A percentile compares a stretch with the other conserved stretches of the same genome.
Evolutionary conservation across 2,113 vertebrate genomes (phyloP).

Genomic region (Hypanus sabinus): DNA sequence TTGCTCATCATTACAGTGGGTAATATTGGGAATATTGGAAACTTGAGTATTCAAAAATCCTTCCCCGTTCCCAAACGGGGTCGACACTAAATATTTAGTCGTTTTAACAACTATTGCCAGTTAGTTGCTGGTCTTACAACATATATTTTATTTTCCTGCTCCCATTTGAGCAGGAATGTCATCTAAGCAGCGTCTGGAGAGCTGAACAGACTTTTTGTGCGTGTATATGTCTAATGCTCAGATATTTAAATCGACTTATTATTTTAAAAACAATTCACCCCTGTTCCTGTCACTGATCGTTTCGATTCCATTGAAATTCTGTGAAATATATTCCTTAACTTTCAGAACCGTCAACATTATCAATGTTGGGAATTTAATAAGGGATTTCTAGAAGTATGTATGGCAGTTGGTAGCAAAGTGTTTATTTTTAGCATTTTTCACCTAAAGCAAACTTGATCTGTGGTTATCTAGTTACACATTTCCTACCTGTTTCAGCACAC

Average conservation of each 20-base stretch:
- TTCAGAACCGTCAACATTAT: not conserved
- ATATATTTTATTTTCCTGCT: not conserved
- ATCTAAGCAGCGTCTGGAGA: too few species aligned
- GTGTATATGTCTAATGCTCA: not conserved
- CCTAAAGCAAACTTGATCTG: not conserved
- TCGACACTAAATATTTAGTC: not conserved
- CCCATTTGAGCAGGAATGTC: not conserved
- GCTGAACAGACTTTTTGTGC: too few species aligned
- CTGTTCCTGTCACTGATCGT: not conserved
- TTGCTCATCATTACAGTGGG: not conserved
- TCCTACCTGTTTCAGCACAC: not conserved
- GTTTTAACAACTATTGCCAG: not conserved
- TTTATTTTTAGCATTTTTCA: not conserved
- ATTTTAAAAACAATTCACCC: not conserved
- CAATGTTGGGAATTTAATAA: not conserved
- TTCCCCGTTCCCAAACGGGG: not conserved
- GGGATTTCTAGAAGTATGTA: not conserved
- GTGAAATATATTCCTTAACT: not conserved
- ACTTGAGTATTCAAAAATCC: not conserved
- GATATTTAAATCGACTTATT: not conserved
- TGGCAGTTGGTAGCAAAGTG: not conserved
- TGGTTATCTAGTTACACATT: conserved; percentile 17
- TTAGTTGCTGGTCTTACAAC: not conserved
- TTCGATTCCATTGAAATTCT: not conserved
- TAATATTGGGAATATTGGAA: not conserved